Evolutionary conservation across 2,888 invertebrate genomes (phyloP).

Genomic region (Gnatocerus cornutus): DNA sequence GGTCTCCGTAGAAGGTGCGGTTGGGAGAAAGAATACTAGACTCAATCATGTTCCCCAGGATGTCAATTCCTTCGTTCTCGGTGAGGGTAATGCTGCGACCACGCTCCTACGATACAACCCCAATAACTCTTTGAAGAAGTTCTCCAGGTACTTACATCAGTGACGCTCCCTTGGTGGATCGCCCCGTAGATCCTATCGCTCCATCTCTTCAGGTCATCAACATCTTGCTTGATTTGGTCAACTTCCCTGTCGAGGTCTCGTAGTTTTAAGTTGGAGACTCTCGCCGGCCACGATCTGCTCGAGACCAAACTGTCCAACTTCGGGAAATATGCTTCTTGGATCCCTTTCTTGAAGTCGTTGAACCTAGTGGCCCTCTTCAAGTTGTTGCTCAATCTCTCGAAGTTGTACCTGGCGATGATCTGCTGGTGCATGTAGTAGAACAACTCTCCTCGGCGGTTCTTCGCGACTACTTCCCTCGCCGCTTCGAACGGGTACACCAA

Average conservation of each 20-base stretch:
- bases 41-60: conserved; percentile 87
- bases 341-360: conserved; percentile 79
- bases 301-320: conserved; percentile 86
- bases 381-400: conserved; percentile 83
- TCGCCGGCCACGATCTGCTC: conserved; percentile 82
- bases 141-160: conserved; percentile 71
- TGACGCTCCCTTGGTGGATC: conserved; percentile 77
- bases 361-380: conserved; percentile 77
- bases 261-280: conserved; percentile 74
- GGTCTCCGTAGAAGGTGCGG: conserved; percentile 81
- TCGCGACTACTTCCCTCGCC: conserved; percentile 77
- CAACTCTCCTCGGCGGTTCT: conserved; percentile 85
- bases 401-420: conserved; percentile 80
- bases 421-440: conserved; percentile 89
- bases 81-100: conserved; percentile 76
- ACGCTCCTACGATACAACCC: conserved; percentile 70
- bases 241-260: conserved; percentile 78
- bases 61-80: conserved; percentile 83
- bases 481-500: conserved; percentile 88
- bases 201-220: conserved; percentile 83
- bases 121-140: background rate
- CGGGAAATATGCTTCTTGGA: conserved; percentile 86
- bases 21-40: conserved; percentile 81
- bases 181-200: conserved; percentile 81
- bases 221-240: conserved; percentile 78